These are phyloP conservation scores for Helicolenus hilgendorfi DNA, from an alignment of 2,797 vertebrate species.

Conservation along the genomic window DNA sequence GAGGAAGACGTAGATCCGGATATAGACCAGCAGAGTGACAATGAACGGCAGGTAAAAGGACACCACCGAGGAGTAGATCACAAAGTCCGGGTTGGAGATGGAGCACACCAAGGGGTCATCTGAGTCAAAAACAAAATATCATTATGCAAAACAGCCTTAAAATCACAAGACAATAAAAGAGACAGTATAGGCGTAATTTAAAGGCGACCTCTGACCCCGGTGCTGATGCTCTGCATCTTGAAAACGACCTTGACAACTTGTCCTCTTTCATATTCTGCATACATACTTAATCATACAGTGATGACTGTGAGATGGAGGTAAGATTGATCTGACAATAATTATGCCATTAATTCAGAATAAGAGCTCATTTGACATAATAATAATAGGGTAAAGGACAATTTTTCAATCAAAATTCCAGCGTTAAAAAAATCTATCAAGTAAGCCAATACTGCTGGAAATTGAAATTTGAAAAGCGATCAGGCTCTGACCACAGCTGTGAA, in stretches of 20 bases:
- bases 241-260: not conserved
- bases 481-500: conserved; percentile 16
- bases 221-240: not conserved
- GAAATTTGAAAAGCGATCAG: not conserved
- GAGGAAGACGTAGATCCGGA: conserved; percentile 96
- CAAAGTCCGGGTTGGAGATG: conserved; percentile 96
- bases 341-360: conserved; percentile 26
- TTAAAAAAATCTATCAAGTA: conserved; percentile 6
- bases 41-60: conserved; percentile 97
- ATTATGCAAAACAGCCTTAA: conserved; percentile 12
- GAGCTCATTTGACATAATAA: conserved; percentile 33
- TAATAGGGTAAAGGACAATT: not conserved
- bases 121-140: conserved; percentile 63
- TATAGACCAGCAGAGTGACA: conserved; percentile 95
- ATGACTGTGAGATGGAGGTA: not conserved
- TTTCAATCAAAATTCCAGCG: conserved; percentile 15
- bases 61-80: conserved; percentile 97
- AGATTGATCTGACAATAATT: conserved; percentile 49
- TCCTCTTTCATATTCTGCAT: conserved; percentile 18
- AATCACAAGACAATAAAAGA: conserved; percentile 1
- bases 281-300: not conserved
- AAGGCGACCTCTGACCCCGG: conserved; percentile 3
- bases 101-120: conserved; percentile 95
- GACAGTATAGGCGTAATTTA: not conserved
- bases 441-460: conserved; percentile 19